These are phyloP conservation scores for Yponomeuta cagnagella DNA, from an alignment of 2,888 invertebrate species.

Conservation along the genomic window DNA sequence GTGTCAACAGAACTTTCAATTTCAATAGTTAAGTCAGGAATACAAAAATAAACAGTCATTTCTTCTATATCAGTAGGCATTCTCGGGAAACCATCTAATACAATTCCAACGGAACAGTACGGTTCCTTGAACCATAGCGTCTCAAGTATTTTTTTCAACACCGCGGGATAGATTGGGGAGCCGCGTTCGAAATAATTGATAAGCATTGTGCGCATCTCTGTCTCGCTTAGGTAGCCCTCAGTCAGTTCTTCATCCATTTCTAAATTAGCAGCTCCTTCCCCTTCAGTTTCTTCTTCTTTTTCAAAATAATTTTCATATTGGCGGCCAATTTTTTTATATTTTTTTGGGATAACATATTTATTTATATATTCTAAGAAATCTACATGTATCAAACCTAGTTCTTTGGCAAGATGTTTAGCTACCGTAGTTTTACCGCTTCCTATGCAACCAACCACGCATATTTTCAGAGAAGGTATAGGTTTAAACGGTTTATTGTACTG, in stretches of 20 bases:
- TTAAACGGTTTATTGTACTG: constrained; percentile 55
- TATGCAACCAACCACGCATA: constrained; percentile 74
- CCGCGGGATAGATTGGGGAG: constrained; percentile 51
- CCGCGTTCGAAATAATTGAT: constrained; percentile 69
- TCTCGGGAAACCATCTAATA: constrained; percentile 79
- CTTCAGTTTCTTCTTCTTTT: constrained; percentile 47
- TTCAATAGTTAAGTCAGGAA: constrained; percentile 77
- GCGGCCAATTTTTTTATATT: constrained; percentile 62
- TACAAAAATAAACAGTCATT: constrained; percentile 61
- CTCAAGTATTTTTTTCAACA: constrained; percentile 58
- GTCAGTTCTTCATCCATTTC: constrained; percentile 52
- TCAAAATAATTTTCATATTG: constrained; percentile 58
- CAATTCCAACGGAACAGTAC: constrained; percentile 63
- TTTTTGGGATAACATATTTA: constrained; percentile 48
- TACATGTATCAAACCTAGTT: constrained; percentile 71
- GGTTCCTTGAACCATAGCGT: constrained; percentile 73
- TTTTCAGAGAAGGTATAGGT: constrained; percentile 65
- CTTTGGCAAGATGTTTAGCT: constrained; percentile 64
- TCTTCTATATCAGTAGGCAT: constrained; percentile 69
- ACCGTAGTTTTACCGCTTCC: constrained; percentile 73
- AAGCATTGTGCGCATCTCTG: constrained; percentile 48
- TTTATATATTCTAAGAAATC: constrained; percentile 62
- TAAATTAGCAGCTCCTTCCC: constrained; percentile 37
- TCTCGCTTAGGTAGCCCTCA: constrained; percentile 47
- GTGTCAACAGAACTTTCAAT: constrained; percentile 50